Evolutionary conservation across 2,888 invertebrate genomes (phyloP).

Genomic region (Teleiodes luculella): DNA sequence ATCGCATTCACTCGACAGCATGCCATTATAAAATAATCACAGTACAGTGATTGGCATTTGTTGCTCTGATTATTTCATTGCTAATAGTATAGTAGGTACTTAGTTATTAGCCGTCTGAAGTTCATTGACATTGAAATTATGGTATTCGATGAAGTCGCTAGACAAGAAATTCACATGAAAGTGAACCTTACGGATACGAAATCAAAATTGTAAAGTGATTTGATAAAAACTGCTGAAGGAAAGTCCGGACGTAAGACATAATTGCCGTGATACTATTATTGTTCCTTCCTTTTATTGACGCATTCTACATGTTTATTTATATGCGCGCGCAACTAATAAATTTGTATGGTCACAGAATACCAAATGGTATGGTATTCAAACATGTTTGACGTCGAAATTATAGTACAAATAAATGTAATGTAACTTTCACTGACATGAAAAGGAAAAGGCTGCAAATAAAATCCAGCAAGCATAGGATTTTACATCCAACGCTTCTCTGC

Average conservation of each 20-base stretch:
- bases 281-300: background rate
- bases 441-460: no score
- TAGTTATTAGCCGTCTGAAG: constrained; percentile 22
- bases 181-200: background rate
- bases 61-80: constrained; percentile 54
- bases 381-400: no score
- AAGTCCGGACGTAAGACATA: background rate
- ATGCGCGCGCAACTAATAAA: no score
- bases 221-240: background rate
- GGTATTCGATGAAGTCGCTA: constrained; percentile 4
- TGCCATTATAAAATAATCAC: constrained; percentile 26
- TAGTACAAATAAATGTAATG: no score
- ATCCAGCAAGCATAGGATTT: no score
- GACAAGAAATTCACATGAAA: background rate
- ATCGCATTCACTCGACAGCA: background rate
- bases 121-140: constrained; percentile 48
- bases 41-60: constrained; percentile 38
- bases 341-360: no score
- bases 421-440: no score
- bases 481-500: background rate
- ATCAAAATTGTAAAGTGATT: background rate
- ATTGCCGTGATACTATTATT: background rate
- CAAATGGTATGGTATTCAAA: no score
- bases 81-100: background rate
- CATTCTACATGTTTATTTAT: no score